Conservation (phyloP, 2,797 vertebrate genomes). For the Halcyon leucocephala region DNA sequence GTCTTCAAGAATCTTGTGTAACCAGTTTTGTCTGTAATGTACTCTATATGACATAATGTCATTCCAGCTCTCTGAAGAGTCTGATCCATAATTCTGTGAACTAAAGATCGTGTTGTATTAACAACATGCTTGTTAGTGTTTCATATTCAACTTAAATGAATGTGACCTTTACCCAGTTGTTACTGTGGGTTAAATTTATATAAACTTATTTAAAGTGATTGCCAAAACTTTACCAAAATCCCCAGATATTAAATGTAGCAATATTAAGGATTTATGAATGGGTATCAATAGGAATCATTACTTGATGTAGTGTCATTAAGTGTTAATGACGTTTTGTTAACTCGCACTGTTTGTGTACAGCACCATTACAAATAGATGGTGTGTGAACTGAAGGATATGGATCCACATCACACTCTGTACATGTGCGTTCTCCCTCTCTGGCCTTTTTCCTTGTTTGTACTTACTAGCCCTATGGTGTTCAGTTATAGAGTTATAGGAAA, state of each 20-base stretch:
- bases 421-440: neutral
- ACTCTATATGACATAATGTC: neutral
- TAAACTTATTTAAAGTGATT: neutral
- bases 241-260: neutral
- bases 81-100: neutral
- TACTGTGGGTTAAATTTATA: neutral
- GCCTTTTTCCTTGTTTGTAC: neutral
- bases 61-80: conserved; percentile 1
- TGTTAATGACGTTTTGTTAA: neutral
- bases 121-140: conserved; percentile 11
- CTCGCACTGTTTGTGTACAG: neutral
- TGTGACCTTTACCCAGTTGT: neutral
- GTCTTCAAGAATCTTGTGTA: conserved; percentile 37
- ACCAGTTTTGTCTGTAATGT: conserved; percentile 34
- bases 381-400: neutral
- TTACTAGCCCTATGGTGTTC: neutral
- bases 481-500: neutral
- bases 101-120: neutral
- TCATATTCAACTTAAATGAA: neutral
- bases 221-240: neutral
- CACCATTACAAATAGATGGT: neutral
- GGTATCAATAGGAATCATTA: neutral
- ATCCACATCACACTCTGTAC: neutral
- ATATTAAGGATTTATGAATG: neutral
- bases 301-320: neutral